Conservation (phyloP, 2,888 invertebrate genomes). For the Napeogenes inachia region DNA sequence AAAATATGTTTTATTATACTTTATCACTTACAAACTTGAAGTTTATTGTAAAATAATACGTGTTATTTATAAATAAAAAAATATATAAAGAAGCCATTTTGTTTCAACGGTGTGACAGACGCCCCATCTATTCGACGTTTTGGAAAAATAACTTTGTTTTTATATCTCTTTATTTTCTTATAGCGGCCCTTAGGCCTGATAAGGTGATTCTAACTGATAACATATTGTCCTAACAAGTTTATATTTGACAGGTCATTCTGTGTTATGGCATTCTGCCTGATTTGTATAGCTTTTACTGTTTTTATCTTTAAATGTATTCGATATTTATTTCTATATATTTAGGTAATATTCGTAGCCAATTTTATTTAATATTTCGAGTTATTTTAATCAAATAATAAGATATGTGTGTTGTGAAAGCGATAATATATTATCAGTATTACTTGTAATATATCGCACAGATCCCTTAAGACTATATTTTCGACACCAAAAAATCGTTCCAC, state of each 20-base stretch:
- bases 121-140: constrained; percentile 54
- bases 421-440: not conserved
- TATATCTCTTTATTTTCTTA: constrained; percentile 67
- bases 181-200: constrained; percentile 52
- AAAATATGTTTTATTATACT: no score
- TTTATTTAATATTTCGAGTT: no score
- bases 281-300: constrained; percentile 33
- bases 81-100: not conserved
- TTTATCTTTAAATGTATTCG: constrained; percentile 30
- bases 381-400: not conserved
- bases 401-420: not conserved
- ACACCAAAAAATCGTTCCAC: constrained; percentile 31
- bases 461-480: constrained; percentile 14
- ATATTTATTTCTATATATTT: no score
- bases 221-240: constrained; percentile 48
- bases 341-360: no score
- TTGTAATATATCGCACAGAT: not conserved
- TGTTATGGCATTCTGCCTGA: constrained; percentile 33
- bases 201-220: constrained; percentile 55
- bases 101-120: constrained; percentile 46
- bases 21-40: no score
- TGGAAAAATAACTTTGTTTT: constrained; percentile 70
- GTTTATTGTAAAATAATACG: no score
- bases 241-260: constrained; percentile 48
- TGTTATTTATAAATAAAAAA: no score